Base-by-base conservation (phyloP, 1,140 invertebrate genomes). In the Limonius californicus region DNA sequence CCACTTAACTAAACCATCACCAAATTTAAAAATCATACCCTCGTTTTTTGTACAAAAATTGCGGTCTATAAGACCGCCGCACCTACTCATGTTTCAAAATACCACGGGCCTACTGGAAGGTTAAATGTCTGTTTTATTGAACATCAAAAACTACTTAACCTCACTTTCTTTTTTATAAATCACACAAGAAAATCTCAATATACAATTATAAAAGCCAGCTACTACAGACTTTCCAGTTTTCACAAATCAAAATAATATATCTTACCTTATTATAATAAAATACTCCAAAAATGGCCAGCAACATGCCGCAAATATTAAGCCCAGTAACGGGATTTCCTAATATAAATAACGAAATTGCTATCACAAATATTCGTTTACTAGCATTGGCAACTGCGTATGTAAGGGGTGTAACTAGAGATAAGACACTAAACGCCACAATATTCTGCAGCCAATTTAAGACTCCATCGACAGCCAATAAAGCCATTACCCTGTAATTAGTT, bases 311-410 rank as follows among this genome's bases (percentile, higher is more conserved):
- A 63, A 97, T 76, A 79, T 99, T 98, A 30, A 88, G 77, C 55
- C 84, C 79, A 2, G 94, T 94, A 1, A 98, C 94, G 1, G 95
- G 95, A 81, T 99, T 99, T 20, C 90, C 87, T 61, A 98, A 79
- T 63, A 96, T 82, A 39, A 97, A 77, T 58, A 99, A 80, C 4
- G 94, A 97, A 18, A 93, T 87, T 16, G 84, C 87, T 69, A 98
- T 98, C 15, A 98, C 91, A 62, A 92, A 92, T 64, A 98, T 93
- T 68, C 96, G 82, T 78, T 99, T 98, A n/a, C 93, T 93, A 11
- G 94, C 92, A 77, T 91, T 97, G 12, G 94, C 93, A 16, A 99
- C 94, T 0, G 95, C 93, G 77, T 98, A 99, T 0, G 94, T 95
- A 18, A 98, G 80, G 14, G 96, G 94, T 12, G 94, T 88, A 1